Evolutionary conservation across 2,797 vertebrate species (phyloP).

Genomic region (Esox masquinongy): DNA sequence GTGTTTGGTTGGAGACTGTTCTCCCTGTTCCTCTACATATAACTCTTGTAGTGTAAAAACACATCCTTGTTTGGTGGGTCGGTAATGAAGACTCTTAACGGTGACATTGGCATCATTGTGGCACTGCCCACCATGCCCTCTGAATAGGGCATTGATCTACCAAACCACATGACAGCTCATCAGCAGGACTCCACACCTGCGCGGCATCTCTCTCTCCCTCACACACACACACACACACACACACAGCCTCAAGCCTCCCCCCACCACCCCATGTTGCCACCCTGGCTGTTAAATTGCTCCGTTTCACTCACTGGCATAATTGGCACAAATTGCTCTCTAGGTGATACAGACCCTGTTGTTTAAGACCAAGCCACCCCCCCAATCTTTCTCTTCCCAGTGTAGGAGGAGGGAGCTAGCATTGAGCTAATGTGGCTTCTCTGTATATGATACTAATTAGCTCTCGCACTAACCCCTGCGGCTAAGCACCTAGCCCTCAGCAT

Average conservation of each 20-base stretch:
- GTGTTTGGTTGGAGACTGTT: too few species aligned
- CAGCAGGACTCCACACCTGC: conserved; percentile 79
- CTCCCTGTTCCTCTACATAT: too few species aligned
- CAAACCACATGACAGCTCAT: conserved; percentile 70
- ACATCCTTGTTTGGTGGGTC: not conserved
- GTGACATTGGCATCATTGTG: conserved; percentile 31
- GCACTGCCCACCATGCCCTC: conserved; percentile 45
- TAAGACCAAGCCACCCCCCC: conserved; percentile 75
- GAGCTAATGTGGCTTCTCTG: conserved; percentile 67
- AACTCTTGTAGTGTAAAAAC: too few species aligned
- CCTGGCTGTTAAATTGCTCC: conserved; percentile 81
- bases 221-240: conserved; percentile 20
- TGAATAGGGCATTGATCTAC: conserved; percentile 62
- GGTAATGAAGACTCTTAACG: conserved; percentile 19
- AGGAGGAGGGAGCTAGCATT: conserved; percentile 52
- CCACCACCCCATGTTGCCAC: conserved; percentile 80
- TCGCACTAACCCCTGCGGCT: conserved; percentile 71
- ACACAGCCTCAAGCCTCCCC: conserved; percentile 55
- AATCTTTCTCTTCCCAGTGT: conserved; percentile 57
- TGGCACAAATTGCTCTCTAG: conserved; percentile 83
- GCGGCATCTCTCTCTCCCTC: conserved; percentile 25
- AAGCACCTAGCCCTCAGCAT: conserved; percentile 74
- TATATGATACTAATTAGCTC: conserved; percentile 76
- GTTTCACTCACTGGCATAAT: conserved; percentile 82
- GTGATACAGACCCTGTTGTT: conserved; percentile 83